Base-by-base conservation (phyloP, 23 tunicate species). In the Clavelina lepadiformis region DNA sequence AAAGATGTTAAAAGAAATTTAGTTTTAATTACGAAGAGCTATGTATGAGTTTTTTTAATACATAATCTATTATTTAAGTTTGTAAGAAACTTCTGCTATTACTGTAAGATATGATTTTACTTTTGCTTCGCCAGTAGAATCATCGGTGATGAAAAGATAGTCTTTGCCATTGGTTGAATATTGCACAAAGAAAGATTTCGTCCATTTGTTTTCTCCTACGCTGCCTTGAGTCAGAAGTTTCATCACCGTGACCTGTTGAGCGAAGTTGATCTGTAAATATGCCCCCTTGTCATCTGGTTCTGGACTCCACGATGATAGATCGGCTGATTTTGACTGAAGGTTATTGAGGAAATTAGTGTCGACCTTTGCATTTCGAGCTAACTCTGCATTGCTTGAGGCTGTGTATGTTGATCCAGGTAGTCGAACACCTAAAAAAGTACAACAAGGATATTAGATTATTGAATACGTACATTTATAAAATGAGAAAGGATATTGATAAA, bases 151-250 rank as follows among this genome's bases (percentile, higher is more conserved):
- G 32, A 21, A 24, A 20, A 46, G 36, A 3, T 31, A 3, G 19
- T 24, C 37, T 45, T 60, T 41, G 35, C 55, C 35, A 2, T 68
- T 51, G 28, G 34, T 58, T 30, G 69, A 37, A 52, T 68, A 78
- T 25, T 32, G 63, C 1, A 78, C 50, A 46, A 78, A 41, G 55
- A 32, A 67, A 19, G 84, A 35, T 32, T 64, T 58, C 20, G 80
- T 82, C 89, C 89, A 82, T 28, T 65, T 35, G 13, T 56, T 75
- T 1, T 35, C 51, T 0, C 67, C 72, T 20, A 75, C 50, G 46
- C 77, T 74, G 24, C 92, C 92, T 51, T 83, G 92, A 29, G 77
- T 68, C 3, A 83, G 77, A 4, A 78, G 20, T 5, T 68, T 56
- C 73, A 66, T 61, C 25, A 58, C 78, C 3, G 82, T 68, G 34